phyloP scores from a whole-genome alignment of 2,797 vertebrate genomes.

The Rhadinocentrus ornatus region DNA sequence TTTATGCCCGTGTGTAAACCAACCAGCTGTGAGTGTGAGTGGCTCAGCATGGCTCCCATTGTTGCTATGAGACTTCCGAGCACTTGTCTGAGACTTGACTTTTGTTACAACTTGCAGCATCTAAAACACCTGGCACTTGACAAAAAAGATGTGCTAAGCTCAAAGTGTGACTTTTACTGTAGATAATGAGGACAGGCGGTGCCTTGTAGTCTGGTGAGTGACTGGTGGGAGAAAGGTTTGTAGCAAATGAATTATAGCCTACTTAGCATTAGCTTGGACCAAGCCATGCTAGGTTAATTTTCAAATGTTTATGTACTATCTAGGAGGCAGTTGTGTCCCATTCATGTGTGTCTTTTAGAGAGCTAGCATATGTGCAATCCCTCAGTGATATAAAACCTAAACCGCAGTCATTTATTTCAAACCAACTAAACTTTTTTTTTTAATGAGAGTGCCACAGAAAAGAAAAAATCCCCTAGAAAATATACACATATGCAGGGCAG shows the following conservation, averaged over 20 bases:
- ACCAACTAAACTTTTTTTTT: too few species aligned
- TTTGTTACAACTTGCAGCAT: conserved; percentile 30
- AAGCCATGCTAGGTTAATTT: not conserved
- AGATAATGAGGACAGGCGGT: conserved; percentile 28
- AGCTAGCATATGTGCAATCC: not conserved
- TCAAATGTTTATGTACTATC: not conserved
- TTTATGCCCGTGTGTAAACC: conserved; percentile 24
- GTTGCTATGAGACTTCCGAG: conserved; percentile 60
- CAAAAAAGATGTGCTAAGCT: conserved; percentile 19
- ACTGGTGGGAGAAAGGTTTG: conserved; percentile 4
- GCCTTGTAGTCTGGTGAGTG: not conserved
- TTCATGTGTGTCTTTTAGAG: not conserved
- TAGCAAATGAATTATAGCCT: conserved; percentile 12
- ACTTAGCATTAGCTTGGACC: not conserved
- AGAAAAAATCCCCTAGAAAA: too few species aligned
- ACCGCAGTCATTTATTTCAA: conserved; percentile 2
- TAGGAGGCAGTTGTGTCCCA: not conserved
- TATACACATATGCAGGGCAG: too few species aligned
- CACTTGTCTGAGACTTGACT: conserved; percentile 34
- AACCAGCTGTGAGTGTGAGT: conserved; percentile 21
- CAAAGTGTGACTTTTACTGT: conserved; percentile 27
- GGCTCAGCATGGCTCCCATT: conserved; percentile 48
- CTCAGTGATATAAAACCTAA: not conserved
- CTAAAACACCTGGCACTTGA: conserved; percentile 26
- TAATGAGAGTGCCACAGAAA: too few species aligned